phyloP scores from a whole-genome alignment of 2,888 invertebrate species.

The Dryobota labecula region DNA sequence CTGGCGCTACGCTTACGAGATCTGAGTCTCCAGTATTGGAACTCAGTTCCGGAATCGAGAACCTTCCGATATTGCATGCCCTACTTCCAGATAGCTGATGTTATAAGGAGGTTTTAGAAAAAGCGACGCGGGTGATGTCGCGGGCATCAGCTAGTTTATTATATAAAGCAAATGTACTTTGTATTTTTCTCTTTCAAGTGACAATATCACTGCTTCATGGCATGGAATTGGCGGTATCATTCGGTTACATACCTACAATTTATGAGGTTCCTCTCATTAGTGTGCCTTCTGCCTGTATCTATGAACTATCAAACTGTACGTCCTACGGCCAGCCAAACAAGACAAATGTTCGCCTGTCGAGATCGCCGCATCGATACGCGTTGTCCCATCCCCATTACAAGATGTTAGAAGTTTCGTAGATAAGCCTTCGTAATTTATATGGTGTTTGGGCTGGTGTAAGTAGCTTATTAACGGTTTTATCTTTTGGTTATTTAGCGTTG shows the following conservation, averaged over 20 bases:
- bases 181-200: background rate
- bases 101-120: too few relatives aligned
- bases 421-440: slow-evolving; percentile 60
- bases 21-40: too few relatives aligned
- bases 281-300: slow-evolving; percentile 28
- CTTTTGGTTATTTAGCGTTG: background rate
- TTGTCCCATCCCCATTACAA: slow-evolving; percentile 56
- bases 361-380: slow-evolving; percentile 53
- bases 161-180: too few relatives aligned
- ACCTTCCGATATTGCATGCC: too few relatives aligned
- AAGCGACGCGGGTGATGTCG: too few relatives aligned
- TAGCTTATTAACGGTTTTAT: slow-evolving; percentile 41
- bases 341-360: slow-evolving; percentile 61
- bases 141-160: too few relatives aligned
- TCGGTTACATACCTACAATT: background rate
- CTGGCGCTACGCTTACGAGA: too few relatives aligned
- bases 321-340: slow-evolving; percentile 50
- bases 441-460: slow-evolving; percentile 43
- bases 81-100: too few relatives aligned
- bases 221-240: too few relatives aligned
- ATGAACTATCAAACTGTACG: slow-evolving; percentile 8
- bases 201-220: background rate
- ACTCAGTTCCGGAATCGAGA: too few relatives aligned
- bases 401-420: slow-evolving; percentile 63
- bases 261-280: background rate